These are phyloP conservation scores for Tadarida brasiliensis DNA, from an alignment of 2,797 vertebrate genomes.

Conservation along the genomic window DNA sequence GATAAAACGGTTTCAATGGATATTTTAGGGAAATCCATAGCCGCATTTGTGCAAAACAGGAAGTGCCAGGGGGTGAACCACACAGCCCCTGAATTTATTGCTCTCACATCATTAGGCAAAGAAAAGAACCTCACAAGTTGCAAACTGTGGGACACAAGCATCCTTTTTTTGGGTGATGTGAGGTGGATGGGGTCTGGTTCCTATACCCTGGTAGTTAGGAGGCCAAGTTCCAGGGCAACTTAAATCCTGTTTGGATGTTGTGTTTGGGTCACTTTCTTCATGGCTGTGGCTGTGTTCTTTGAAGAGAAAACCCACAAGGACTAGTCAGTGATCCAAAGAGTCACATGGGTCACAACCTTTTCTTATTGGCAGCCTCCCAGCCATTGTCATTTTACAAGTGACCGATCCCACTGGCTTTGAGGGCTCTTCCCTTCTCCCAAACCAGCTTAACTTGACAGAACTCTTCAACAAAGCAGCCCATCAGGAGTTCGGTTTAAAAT, in stretches of 20 bases:
- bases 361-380: neutral
- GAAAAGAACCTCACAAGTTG: conserved; percentile 38
- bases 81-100: neutral
- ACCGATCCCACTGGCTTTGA: neutral
- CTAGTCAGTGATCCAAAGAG: neutral
- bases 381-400: conserved; percentile 5
- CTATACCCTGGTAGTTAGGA: neutral
- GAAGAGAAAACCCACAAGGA: neutral
- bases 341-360: neutral
- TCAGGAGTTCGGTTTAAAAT: neutral
- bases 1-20: neutral
- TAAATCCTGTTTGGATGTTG: neutral
- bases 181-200: neutral
- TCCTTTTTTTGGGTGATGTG: neutral
- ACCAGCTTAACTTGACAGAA: neutral
- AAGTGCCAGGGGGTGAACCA: neutral
- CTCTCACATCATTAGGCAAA: conserved; percentile 41
- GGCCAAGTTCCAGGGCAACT: neutral
- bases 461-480: neutral
- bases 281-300: neutral
- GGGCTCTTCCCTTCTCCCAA: neutral
- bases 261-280: neutral
- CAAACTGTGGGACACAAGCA: neutral
- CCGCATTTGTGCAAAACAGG: conserved; percentile 9
- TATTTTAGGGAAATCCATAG: neutral